Percentiles rank a stretch among this genome's conserved stretches.
Evolutionary conservation across 2,888 invertebrate genomes (phyloP).

Genomic region (Candidula unifasciata): DNA sequence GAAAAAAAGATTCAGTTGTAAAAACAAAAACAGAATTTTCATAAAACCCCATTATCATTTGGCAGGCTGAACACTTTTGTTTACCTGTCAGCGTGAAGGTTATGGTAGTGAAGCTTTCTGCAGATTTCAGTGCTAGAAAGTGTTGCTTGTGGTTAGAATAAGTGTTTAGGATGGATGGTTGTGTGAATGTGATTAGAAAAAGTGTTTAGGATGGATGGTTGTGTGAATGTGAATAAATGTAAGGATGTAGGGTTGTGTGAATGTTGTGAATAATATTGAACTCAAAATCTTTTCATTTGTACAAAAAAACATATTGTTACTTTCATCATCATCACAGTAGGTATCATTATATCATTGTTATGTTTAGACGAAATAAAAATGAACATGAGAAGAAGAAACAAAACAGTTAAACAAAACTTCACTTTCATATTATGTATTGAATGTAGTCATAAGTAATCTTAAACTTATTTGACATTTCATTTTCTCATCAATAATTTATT

Average conservation of each 20-base stretch:
- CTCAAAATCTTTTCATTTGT: background rate
- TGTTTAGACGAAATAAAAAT: background rate
- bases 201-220: background rate
- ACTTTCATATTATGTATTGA: background rate
- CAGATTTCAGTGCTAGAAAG: too few relatives aligned
- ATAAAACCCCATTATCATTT: too few relatives aligned
- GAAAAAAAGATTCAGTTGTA: too few relatives aligned
- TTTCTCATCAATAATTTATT: conserved; percentile 6
- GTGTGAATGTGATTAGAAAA: background rate
- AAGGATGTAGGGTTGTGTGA: background rate
- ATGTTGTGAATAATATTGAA: background rate
- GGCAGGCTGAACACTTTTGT: too few relatives aligned
- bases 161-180: background rate
- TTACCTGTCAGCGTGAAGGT: too few relatives aligned
- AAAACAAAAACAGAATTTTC: too few relatives aligned
- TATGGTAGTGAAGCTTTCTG: too few relatives aligned
- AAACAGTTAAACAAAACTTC: background rate
- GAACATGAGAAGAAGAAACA: background rate
- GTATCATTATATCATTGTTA: background rate
- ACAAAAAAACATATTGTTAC: background rate
- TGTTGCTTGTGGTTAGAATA: background rate
- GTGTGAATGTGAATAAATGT: background rate
- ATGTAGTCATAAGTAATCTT: background rate
- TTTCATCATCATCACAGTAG: background rate
- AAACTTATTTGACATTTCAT: background rate